phyloP scores from a whole-genome alignment of 2,888 invertebrate genomes.

The Luperina testacea region DNA sequence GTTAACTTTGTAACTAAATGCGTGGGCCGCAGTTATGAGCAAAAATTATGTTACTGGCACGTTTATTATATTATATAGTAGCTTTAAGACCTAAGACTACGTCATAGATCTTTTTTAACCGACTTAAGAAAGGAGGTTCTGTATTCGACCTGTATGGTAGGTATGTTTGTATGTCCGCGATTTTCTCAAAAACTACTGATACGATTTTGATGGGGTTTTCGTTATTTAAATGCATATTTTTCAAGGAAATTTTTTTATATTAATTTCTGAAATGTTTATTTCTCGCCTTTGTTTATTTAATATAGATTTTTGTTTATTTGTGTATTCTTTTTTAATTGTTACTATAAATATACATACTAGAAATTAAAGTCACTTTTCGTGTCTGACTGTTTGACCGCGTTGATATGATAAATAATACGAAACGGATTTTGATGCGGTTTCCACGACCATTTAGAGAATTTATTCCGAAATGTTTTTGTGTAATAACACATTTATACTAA shows the following conservation, averaged over 20 bases:
- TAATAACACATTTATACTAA: too few species aligned
- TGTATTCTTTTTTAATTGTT: too few species aligned
- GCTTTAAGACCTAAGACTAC: not conserved
- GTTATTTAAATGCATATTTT: too few species aligned
- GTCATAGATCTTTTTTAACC: not conserved
- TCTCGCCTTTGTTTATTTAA: not conserved
- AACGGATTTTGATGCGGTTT: not conserved
- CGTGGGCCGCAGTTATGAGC: constrained; percentile 20
- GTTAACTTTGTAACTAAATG: constrained; percentile 53
- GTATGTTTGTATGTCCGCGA: too few species aligned
- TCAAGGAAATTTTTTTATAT: not conserved
- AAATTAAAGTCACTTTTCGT: not conserved
- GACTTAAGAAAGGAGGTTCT: too few species aligned
- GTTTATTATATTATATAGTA: not conserved
- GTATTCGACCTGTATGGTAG: too few species aligned
- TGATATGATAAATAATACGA: not conserved
- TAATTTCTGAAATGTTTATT: not conserved
- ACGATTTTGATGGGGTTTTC: too few species aligned
- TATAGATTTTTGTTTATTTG: constrained; percentile 3
- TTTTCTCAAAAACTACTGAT: too few species aligned
- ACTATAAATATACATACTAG: too few species aligned
- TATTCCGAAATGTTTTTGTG: too few species aligned
- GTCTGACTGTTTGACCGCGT: not conserved
- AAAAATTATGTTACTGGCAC: constrained; percentile 16
- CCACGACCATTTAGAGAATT: not conserved